Evolutionary conservation across 2,113 vertebrate genomes (phyloP), one percentile per base, ranked within the genome.

Genomic region (Puntigrus tetrazona): DNA sequence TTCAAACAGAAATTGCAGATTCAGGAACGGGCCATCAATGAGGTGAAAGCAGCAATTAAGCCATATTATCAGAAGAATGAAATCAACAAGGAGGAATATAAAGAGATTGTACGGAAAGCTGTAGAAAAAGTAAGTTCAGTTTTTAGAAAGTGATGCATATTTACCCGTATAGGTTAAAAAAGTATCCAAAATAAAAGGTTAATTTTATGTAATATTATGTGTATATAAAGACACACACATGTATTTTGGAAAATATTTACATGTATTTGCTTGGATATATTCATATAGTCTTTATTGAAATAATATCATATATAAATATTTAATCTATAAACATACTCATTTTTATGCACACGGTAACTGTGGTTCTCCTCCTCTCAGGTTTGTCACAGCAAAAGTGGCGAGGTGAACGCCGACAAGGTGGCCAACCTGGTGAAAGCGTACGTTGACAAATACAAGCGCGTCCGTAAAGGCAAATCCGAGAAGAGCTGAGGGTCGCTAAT

Each of bases 1-100:
- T 57, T 83, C 65, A 74, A 88, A 29, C 77, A 98, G 97, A 99
- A 97, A 92, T 86, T 97, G 69, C 94, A 97, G 90, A 98, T 99
- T 90, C 97, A 98, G 87, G 98, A 99, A 86, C 96, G 93, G 92
- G 98, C 98, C 3, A 90, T 97, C n/a, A 96, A 96, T 63, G 98
- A 98, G 87, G 98, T 99, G 84, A 99, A 98, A 89, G 91, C 94
- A 0, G 97, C 98, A 14, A 99, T 99, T 86, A 99, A 98, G 90
- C 98, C 96, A 78, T 99, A 94, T 92, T 99, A 99, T 93, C 98
- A 99, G 93, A 98, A 96, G 90, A 98, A 99, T 93, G 98, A 99
- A 85, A 97, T 99, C 93, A 96, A 96, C 14, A 99, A 99, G 94
- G 97, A 98, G 47, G 97, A 99, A 81, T 99, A 99, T 88, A 99